These are phyloP conservation scores for Arizona elegans DNA, from an alignment of 2,113 vertebrate species.

Conservation along the genomic window DNA sequence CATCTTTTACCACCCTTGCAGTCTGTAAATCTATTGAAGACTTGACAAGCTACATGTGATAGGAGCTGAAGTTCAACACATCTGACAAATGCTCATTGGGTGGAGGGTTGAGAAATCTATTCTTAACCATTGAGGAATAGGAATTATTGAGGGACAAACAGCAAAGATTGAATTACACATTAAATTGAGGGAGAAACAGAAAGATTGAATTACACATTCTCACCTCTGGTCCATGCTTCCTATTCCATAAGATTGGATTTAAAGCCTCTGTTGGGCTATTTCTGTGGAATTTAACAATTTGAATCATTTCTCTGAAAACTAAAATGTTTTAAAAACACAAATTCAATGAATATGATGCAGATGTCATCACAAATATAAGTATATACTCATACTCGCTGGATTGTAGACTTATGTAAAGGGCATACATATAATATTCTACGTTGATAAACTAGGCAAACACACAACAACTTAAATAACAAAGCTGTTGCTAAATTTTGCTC, in stretches of 20 bases:
- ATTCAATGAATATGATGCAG: not conserved
- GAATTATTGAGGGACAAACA: not conserved
- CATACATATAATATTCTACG: not conserved
- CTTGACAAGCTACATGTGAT: not conserved
- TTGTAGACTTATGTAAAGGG: not conserved
- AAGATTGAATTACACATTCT: not conserved
- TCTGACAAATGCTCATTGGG: not conserved
- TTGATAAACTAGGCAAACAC: not conserved
- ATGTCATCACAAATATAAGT: not conserved
- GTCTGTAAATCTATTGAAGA: not conserved
- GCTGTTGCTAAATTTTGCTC: not conserved
- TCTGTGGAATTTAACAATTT: not conserved
- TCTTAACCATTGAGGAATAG: not conserved
- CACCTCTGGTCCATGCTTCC: not conserved
- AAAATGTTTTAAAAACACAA: not conserved
- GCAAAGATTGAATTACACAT: not conserved
- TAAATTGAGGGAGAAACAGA: not conserved
- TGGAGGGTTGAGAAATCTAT: not conserved
- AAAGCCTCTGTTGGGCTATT: not conserved
- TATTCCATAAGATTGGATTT: not conserved
- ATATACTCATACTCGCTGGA: not conserved
- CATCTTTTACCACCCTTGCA: not conserved
- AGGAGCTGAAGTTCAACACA: not conserved
- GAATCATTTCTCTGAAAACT: not conserved
- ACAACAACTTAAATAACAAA: not conserved